Percentiles rank a stretch among this genome's conserved stretches.
These are phyloP conservation scores for Sipha flava DNA, from an alignment of 1,140 invertebrate species.

Conservation along the genomic window DNA sequence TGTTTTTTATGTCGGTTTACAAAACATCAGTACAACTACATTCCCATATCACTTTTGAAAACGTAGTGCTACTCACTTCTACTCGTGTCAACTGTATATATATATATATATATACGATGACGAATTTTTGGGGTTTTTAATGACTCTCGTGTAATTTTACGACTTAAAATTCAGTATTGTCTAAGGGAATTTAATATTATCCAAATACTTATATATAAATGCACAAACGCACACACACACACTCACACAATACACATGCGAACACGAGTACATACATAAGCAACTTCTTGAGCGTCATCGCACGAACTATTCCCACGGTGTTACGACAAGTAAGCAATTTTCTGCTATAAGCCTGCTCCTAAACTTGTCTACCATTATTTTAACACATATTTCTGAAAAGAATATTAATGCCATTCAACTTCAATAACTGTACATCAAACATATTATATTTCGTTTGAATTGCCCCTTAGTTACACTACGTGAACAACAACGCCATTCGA, in stretches of 20 bases:
- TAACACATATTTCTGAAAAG: background rate
- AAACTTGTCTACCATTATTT: background rate
- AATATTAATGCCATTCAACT: background rate
- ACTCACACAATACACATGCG: too few relatives aligned
- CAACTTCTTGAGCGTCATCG: background rate
- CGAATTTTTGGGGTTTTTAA: slow-evolving; percentile 6
- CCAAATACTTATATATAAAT: background rate
- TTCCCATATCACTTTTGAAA: background rate
- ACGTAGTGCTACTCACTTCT: background rate
- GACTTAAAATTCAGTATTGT: background rate
- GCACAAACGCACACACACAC: too few relatives aligned
- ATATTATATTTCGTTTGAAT: background rate
- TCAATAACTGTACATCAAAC: background rate
- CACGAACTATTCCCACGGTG: background rate
- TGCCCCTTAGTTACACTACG: background rate
- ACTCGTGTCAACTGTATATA: background rate
- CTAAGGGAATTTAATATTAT: background rate
- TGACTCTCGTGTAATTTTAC: background rate
- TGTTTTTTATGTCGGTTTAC: too few relatives aligned
- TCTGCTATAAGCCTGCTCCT: background rate
- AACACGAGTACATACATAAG: too few relatives aligned
- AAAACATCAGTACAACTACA: too few relatives aligned
- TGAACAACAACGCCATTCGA: background rate
- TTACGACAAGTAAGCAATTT: background rate
- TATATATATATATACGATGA: too few relatives aligned